Percentiles rank a stretch among this genome's conserved stretches.
phyloP scores from a whole-genome alignment of 2,113 vertebrate genomes.

The Antennarius striatus region DNA sequence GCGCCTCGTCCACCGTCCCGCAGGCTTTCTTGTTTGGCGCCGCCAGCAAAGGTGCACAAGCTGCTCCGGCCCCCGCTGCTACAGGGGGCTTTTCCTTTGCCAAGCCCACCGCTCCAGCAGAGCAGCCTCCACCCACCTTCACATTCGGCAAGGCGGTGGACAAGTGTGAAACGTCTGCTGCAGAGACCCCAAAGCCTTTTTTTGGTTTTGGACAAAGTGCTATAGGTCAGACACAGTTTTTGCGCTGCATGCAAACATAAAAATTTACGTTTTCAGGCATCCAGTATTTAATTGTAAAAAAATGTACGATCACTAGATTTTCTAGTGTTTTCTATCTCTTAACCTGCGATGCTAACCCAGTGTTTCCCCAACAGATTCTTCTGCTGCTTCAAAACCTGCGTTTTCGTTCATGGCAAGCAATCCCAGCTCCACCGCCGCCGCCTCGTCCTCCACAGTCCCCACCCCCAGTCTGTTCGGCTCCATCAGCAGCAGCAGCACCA shows the following conservation, averaged over 20 bases:
- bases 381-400: constrained; percentile 80
- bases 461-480: constrained; percentile 79
- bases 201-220: constrained; percentile 85
- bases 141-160: constrained; percentile 82
- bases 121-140: constrained; percentile 78
- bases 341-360: neutral
- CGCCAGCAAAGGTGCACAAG: constrained; percentile 81
- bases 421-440: constrained; percentile 61
- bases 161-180: constrained; percentile 73
- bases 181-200: constrained; percentile 80
- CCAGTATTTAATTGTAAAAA: no score
- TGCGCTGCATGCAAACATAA: no score
- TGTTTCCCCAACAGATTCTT: constrained; percentile 62
- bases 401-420: constrained; percentile 86
- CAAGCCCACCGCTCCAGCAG: constrained; percentile 84
- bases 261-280: no score
- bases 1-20: constrained; percentile 51
- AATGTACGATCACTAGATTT: no score
- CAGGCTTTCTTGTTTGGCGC: constrained; percentile 78
- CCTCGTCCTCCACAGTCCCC: constrained; percentile 69
- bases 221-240: constrained; percentile 54
- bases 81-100: constrained; percentile 83
- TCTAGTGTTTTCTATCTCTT: no score
- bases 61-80: constrained; percentile 32
- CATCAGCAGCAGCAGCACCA: constrained; percentile 69